Evolutionary conservation across 2,113 vertebrate species (phyloP).

Genomic region (Coptodon rendalli): DNA sequence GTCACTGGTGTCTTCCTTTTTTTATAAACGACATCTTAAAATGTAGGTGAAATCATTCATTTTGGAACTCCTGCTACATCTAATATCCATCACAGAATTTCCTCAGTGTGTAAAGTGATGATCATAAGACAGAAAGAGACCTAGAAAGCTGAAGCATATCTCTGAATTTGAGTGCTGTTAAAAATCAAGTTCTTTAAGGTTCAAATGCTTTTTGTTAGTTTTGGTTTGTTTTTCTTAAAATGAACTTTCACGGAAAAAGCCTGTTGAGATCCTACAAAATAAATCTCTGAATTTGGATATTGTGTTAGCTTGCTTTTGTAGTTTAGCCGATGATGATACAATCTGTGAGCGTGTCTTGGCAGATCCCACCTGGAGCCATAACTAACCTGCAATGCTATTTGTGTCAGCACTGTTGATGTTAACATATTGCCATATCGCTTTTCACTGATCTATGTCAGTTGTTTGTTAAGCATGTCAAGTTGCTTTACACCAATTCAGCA

Average conservation of each 20-base stretch:
- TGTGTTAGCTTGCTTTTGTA: background rate
- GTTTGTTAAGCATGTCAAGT: constrained; percentile 43
- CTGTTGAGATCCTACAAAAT: background rate
- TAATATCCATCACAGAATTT: constrained; percentile 28
- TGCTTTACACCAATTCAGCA: constrained; percentile 47
- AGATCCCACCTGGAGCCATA: background rate
- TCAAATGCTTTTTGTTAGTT: background rate
- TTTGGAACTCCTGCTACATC: constrained; percentile 34
- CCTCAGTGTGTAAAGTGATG: background rate
- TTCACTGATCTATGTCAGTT: constrained; percentile 43
- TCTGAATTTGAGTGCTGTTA: constrained; percentile 5
- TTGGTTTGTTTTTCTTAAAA: background rate
- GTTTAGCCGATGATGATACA: background rate
- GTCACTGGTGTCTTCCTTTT: background rate
- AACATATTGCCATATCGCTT: constrained; percentile 3
- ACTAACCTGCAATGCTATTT: background rate
- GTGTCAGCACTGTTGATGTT: background rate
- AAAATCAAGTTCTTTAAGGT: constrained; percentile 7
- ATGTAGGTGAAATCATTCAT: constrained; percentile 12
- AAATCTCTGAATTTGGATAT: background rate
- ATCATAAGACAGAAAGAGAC: background rate
- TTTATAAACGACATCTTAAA: background rate
- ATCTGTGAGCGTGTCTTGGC: background rate
- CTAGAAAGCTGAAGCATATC: background rate
- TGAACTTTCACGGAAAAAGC: background rate